phyloP scores from a whole-genome alignment of 2,113 vertebrate genomes.

The Epinephelus fuscoguttatus region DNA sequence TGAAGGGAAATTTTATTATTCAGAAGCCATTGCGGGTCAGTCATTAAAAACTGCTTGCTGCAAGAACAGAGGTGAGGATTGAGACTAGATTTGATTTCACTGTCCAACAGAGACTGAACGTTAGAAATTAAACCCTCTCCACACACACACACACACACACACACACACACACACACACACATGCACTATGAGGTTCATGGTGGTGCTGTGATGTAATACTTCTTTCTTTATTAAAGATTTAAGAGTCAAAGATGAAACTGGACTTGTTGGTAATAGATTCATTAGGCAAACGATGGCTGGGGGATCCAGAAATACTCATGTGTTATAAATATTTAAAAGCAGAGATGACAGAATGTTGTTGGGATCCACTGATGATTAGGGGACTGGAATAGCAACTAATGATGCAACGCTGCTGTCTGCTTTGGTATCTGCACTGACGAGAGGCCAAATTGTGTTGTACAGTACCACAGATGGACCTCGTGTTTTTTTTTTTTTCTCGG shows the following conservation, averaged over 20 bases:
- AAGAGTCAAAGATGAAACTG: slow-evolving; percentile 45
- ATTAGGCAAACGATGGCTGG: slow-evolving; percentile 44
- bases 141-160: neutral
- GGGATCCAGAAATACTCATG: slow-evolving; percentile 61
- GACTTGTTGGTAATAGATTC: slow-evolving; percentile 46
- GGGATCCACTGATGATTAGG: slow-evolving; percentile 51
- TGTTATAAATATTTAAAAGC: slow-evolving; percentile 74
- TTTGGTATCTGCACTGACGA: slow-evolving; percentile 47
- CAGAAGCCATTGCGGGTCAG: slow-evolving; percentile 13
- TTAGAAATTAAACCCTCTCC: neutral
- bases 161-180: neutral
- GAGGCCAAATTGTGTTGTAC: slow-evolving; percentile 44
- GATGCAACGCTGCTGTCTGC: slow-evolving; percentile 60
- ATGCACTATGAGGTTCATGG: neutral
- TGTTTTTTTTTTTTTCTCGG: neutral
- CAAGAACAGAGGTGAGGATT: slow-evolving; percentile 10
- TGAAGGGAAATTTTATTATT: slow-evolving; percentile 32
- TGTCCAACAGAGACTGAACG: slow-evolving; percentile 6
- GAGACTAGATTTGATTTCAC: neutral
- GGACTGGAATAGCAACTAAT: slow-evolving; percentile 55
- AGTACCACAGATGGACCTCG: slow-evolving; percentile 36
- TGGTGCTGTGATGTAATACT: slow-evolving; percentile 8
- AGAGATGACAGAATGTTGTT: slow-evolving; percentile 52
- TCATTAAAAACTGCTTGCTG: slow-evolving; percentile 37
- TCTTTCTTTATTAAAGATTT: slow-evolving; percentile 45